Evolutionary conservation across 2,113 vertebrate genomes (phyloP).

Genomic region (Datnioides undecimradiatus): DNA sequence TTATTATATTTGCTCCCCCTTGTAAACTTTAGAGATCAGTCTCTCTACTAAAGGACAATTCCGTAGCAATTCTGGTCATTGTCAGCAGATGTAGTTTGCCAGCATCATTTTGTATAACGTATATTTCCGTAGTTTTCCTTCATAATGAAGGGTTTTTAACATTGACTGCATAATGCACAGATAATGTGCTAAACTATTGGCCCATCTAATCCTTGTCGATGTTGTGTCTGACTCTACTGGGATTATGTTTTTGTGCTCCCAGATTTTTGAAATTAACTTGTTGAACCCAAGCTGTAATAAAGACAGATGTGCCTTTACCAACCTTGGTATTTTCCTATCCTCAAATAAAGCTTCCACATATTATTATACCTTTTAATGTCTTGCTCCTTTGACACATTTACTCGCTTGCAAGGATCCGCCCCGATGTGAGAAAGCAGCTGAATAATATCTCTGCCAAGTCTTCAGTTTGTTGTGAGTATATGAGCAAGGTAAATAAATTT

Average conservation of each 20-base stretch:
- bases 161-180: not conserved
- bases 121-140: not conserved
- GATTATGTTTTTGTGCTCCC: not conserved
- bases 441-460: constrained; percentile 33
- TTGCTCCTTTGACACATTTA: constrained; percentile 32
- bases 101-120: too few species aligned
- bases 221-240: not conserved
- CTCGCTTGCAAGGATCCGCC: constrained; percentile 27
- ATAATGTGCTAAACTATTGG: not conserved
- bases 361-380: not conserved
- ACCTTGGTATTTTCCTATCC: not conserved
- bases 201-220: not conserved
- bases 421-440: constrained; percentile 22
- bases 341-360: not conserved
- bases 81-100: not conserved
- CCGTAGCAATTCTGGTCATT: not conserved
- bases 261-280: not conserved
- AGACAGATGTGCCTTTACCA: not conserved
- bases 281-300: not conserved
- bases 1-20: too few species aligned
- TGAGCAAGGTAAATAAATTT: constrained; percentile 65
- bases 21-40: too few species aligned
- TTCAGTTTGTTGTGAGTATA: constrained; percentile 45
- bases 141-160: not conserved
- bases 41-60: not conserved